A percentile compares a stretch with the other conserved stretches of the same genome.
Evolutionary conservation across 2,113 vertebrate genomes (phyloP).

Genomic region (Corythaixoides concolor): DNA sequence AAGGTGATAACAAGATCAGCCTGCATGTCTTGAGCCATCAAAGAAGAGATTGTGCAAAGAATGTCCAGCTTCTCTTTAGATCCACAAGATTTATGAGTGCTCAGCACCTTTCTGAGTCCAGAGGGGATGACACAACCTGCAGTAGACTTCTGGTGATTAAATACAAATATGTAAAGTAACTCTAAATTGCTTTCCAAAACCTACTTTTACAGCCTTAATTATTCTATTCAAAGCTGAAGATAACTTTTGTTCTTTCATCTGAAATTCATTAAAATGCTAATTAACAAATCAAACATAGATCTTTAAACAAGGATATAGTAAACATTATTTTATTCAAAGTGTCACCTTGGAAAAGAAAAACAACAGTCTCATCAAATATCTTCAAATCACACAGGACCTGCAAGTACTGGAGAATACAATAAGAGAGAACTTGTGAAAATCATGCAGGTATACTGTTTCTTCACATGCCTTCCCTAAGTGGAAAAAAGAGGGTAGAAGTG

Average conservation of each 20-base stretch:
- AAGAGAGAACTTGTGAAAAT: not conserved
- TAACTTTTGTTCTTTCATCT: not conserved
- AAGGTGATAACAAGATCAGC: not conserved
- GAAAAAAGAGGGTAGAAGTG: not conserved
- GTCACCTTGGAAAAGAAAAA: constrained; percentile 8
- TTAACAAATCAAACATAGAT: constrained; percentile 21
- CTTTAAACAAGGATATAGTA: not conserved
- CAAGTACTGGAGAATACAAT: not conserved
- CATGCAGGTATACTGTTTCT: not conserved
- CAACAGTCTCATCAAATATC: not conserved
- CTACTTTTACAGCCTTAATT: not conserved
- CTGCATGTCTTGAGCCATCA: not conserved
- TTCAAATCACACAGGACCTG: not conserved
- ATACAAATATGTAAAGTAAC: not conserved
- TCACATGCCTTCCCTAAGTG: not conserved
- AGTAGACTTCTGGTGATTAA: not conserved
- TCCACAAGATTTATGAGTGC: not conserved
- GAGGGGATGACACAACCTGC: not conserved
- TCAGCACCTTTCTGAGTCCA: not conserved
- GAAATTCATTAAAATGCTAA: constrained; percentile 27
- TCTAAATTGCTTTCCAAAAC: not conserved
- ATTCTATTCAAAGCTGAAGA: not conserved
- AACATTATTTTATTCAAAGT: constrained; percentile 4
- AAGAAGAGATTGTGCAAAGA: not conserved
- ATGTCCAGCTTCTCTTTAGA: not conserved